Base-by-base conservation (phyloP, 2,797 vertebrate genomes). In the Siniperca undulata region DNA sequence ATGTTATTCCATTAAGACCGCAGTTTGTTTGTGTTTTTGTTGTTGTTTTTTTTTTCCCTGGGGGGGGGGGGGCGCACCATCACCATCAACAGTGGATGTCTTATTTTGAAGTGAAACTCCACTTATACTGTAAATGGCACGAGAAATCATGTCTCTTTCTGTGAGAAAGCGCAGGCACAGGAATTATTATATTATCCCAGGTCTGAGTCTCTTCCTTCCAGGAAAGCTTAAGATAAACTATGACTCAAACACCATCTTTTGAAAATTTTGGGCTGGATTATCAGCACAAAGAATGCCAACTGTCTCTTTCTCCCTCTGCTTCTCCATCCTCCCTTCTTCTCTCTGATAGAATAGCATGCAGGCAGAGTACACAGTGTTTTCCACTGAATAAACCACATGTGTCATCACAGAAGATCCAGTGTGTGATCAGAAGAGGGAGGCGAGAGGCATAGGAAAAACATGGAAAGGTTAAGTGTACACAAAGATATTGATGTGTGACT, bases 381-480 rank as follows among this genome's bases (percentile, higher is more conserved):
- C 68, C 74, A 36, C 86, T 91, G 83, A 89, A 91, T 91, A 89
- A 84, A 91, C 90, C 83, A 82, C 85, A 82, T 89, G 86, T 93
- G 88, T 93, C 91, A 92, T 93, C 90, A 89, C 91, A 91, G 86
- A 88, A 80, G 80, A 88, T 85, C 84, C 86, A 78, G 80, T 77
- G 90, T 93, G 90, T 89, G 88, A 90, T 87, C 81, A 88, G 82
- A 27, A 6, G 75, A 90, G 82, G 74, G 90, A 85, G 86, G 80
- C 52, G 68, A 80, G 84, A 91, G 82, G 88, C 78, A 80, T 67
- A 70, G 84, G 75, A 58, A 81, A 91, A 92, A 88, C 55, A 50
- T 74, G 85, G 84, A 93, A 94, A 94, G 94, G 93, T 94, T 95
- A 94, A 94, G 90, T 94, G 93, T 92, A 93, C 93, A 94, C 92